These are phyloP conservation scores for Diabrotica virgifera DNA, from an alignment of 1,140 invertebrate genomes.

Conservation along the genomic window DNA sequence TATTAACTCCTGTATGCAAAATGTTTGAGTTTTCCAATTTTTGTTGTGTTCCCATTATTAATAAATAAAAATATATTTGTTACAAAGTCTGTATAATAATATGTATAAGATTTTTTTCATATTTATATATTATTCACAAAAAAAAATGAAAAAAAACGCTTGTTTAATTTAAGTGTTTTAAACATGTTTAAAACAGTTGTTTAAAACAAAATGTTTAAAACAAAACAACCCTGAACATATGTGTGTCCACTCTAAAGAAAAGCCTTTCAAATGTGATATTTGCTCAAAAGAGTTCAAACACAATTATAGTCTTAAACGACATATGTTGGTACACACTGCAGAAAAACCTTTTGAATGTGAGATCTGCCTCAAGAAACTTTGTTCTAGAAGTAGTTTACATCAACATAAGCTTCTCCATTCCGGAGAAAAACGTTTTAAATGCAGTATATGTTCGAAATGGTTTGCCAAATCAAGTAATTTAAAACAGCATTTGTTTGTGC, in stretches of 20 bases:
- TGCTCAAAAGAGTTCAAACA: background rate
- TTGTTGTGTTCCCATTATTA: no score
- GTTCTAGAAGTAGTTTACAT: background rate
- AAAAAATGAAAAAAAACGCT: no score
- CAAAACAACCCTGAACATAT: no score
- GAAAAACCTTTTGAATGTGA: constrained; percentile 8
- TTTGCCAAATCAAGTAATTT: background rate
- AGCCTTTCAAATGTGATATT: background rate
- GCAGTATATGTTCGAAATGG: background rate
- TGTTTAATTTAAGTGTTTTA: no score
- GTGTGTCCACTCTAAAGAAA: background rate
- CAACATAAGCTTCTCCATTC: background rate
- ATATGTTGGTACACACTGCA: background rate
- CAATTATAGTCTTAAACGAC: background rate
- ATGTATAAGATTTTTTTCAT: no score
- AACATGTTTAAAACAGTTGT: no score
- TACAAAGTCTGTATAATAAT: no score
- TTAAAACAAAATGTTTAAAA: no score
- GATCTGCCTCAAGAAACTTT: background rate
- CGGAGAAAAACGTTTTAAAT: constrained; percentile 6
- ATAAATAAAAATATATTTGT: no score
- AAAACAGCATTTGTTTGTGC: background rate
- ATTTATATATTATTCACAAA: no score
- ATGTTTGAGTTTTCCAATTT: no score
- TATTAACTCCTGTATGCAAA: no score